Conservation (phyloP, 92 coral and sea anemone species). For the Galaxea fascicularis region DNA sequence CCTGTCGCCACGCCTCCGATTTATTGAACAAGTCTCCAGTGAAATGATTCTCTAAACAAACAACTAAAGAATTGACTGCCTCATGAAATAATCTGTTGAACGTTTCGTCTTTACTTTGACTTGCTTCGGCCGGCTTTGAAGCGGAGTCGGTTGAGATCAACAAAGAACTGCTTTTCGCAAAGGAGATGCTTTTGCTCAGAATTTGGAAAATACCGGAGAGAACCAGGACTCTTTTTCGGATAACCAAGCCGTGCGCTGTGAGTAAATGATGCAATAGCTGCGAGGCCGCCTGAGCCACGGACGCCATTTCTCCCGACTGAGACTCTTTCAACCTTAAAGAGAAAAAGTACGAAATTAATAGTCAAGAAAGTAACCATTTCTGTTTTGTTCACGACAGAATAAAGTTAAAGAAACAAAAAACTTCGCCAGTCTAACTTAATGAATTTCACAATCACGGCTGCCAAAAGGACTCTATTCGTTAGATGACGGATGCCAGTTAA, state of each 20-base stretch:
- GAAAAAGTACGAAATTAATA: too few relatives aligned
- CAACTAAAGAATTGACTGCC: not conserved
- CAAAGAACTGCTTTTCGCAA: not conserved
- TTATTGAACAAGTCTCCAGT: not conserved
- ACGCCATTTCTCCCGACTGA: not conserved
- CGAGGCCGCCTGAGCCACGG: conserved; percentile 22
- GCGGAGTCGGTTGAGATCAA: not conserved
- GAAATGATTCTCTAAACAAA: not conserved
- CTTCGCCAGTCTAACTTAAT: too few relatives aligned
- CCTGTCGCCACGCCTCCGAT: not conserved
- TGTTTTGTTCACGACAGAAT: too few relatives aligned
- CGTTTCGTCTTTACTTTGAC: not conserved
- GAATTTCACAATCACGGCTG: too few relatives aligned
- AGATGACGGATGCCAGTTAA: too few relatives aligned
- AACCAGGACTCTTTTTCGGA: not conserved
- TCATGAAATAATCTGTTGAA: not conserved
- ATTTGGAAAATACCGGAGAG: not conserved
- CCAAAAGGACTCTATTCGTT: too few relatives aligned
- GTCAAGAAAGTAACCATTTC: too few relatives aligned
- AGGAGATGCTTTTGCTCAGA: not conserved
- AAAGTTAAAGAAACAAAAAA: too few relatives aligned
- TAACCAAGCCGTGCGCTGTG: not conserved
- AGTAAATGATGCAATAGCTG: not conserved
- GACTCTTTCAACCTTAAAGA: not conserved
- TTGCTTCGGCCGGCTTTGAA: not conserved